Evolutionary conservation across 2,113 vertebrate genomes (phyloP).

Genomic region (Athene cunicularia): DNA sequence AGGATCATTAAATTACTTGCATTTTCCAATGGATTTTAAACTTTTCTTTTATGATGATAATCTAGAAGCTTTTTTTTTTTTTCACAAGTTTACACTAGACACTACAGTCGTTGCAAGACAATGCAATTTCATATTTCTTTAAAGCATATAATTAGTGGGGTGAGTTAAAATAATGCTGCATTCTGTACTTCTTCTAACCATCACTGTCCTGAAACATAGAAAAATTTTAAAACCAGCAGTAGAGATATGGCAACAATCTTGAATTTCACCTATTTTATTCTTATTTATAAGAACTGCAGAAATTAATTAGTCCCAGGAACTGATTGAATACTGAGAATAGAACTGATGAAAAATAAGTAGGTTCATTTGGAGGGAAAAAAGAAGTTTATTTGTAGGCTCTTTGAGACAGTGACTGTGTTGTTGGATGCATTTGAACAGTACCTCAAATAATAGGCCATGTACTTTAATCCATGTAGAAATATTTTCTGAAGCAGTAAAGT

Average conservation of each 20-base stretch:
- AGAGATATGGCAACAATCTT: not conserved
- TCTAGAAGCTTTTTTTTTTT: not conserved
- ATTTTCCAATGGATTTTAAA: constrained; percentile 35
- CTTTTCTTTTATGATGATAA: not conserved
- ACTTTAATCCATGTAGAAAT: not conserved
- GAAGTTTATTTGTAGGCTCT: not conserved
- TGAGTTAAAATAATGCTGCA: not conserved
- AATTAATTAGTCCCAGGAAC: not conserved
- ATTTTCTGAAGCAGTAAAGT: not conserved
- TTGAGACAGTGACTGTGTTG: not conserved
- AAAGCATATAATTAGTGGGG: not conserved
- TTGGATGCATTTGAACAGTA: not conserved
- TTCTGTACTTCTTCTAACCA: not conserved
- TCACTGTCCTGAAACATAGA: not conserved
- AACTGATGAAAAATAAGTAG: not conserved
- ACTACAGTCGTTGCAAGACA: not conserved
- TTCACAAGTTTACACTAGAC: not conserved
- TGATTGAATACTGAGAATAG: not conserved
- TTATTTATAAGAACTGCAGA: not conserved
- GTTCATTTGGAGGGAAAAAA: not conserved
- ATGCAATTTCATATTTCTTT: not conserved
- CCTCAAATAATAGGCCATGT: not conserved
- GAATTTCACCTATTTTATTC: not conserved
- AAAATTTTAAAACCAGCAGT: not conserved
- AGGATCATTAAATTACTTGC: constrained; percentile 17